Evolutionary conservation across 2,113 vertebrate species (phyloP).

Genomic region (Mus spicilegus): DNA sequence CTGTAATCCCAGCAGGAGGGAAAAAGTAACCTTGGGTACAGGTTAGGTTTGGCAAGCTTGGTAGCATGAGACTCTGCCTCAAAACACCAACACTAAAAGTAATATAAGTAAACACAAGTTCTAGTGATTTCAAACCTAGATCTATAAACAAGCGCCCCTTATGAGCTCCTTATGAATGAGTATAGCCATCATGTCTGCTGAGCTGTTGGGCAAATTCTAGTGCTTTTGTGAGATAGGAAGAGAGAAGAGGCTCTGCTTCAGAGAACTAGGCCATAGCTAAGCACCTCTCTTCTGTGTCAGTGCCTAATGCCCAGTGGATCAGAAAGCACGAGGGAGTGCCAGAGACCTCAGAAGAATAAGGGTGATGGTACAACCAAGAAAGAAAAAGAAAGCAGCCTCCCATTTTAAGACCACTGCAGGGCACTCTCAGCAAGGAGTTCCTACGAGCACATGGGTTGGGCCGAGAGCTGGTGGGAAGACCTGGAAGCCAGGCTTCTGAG

Average conservation of each 20-base stretch:
- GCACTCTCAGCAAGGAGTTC: background rate
- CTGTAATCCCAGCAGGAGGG: background rate
- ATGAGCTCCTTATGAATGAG: background rate
- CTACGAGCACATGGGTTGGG: too few species aligned
- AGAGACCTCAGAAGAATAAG: slow-evolving; percentile 70
- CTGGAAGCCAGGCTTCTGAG: background rate
- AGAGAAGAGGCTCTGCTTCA: background rate
- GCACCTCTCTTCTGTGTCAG: slow-evolving; percentile 63
- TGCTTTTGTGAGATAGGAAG: background rate
- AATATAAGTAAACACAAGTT: slow-evolving; percentile 7
- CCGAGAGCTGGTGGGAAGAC: background rate
- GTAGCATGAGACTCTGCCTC: background rate
- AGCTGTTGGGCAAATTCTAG: slow-evolving; percentile 66
- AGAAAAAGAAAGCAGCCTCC: slow-evolving; percentile 11
- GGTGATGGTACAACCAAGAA: slow-evolving; percentile 73
- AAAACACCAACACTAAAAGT: background rate
- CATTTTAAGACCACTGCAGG: background rate
- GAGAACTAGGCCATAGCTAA: slow-evolving; percentile 35
- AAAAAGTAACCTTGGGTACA: background rate
- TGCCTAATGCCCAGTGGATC: slow-evolving; percentile 68
- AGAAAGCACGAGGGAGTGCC: slow-evolving; percentile 69
- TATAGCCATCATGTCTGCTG: slow-evolving; percentile 40
- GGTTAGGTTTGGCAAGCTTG: background rate
- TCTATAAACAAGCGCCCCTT: slow-evolving; percentile 40
- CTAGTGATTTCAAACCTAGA: slow-evolving; percentile 71